These are phyloP conservation scores for Marmota flaviventris DNA, from an alignment of 2,113 vertebrate species.

Conservation along the genomic window DNA sequence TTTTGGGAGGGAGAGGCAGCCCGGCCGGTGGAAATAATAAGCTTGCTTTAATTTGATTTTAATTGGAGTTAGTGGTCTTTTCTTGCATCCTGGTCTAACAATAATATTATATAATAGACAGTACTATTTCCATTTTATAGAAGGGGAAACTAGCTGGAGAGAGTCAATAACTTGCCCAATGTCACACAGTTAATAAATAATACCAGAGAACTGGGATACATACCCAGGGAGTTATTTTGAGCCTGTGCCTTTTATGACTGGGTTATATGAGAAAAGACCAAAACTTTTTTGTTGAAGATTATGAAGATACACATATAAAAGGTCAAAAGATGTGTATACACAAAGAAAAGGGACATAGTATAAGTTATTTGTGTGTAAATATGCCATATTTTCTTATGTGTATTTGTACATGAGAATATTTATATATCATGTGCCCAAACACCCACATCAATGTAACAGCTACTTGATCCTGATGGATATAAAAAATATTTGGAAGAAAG, in stretches of 20 bases:
- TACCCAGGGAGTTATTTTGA: background rate
- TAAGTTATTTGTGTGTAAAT: background rate
- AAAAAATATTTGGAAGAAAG: conserved; percentile 34
- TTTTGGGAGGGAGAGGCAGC: no score
- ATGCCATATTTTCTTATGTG: background rate
- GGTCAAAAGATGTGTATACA: background rate
- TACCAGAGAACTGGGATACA: background rate
- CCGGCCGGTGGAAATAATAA: no score
- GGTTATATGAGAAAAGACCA: background rate
- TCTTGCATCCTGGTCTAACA: no score
- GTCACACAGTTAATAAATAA: background rate
- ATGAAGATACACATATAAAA: background rate
- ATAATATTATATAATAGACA: background rate
- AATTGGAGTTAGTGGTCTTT: no score
- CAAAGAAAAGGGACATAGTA: background rate
- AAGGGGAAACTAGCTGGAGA: background rate
- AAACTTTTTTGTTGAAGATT: background rate
- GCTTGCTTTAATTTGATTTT: no score
- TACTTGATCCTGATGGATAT: background rate
- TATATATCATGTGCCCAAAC: background rate
- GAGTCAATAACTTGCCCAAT: background rate
- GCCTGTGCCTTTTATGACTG: background rate
- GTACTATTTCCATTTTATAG: conserved; percentile 38
- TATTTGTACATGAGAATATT: conserved; percentile 28
- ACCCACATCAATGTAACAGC: background rate